Evolutionary conservation across 2,888 invertebrate genomes (phyloP).

Genomic region (Biston betularia): DNA sequence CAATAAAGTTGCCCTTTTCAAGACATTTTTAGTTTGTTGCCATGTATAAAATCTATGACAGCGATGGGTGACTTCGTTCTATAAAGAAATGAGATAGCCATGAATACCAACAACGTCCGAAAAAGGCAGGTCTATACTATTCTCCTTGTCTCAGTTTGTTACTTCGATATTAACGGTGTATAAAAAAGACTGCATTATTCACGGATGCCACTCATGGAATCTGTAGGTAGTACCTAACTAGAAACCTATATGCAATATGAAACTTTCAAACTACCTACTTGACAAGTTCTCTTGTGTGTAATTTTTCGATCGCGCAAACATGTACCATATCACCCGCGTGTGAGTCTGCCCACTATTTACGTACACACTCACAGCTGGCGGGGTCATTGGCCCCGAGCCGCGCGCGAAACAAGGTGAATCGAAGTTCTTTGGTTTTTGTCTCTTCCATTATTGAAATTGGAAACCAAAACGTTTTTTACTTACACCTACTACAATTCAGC

Average conservation of each 20-base stretch:
- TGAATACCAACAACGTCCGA: too few relatives aligned
- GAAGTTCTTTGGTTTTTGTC: conserved; percentile 69
- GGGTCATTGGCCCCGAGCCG: conserved; percentile 73
- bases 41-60: too few relatives aligned
- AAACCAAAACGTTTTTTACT: conserved; percentile 43
- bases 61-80: too few relatives aligned
- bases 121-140: too few relatives aligned
- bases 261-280: conserved; percentile 22
- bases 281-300: conserved; percentile 14
- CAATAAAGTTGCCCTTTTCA: too few relatives aligned
- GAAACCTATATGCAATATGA: background rate
- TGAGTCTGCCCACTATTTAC: conserved; percentile 64
- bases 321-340: conserved; percentile 42
- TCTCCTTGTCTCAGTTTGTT: too few relatives aligned
- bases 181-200: too few relatives aligned
- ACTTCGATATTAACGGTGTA: too few relatives aligned
- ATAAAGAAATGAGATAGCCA: too few relatives aligned
- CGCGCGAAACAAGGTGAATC: conserved; percentile 82
- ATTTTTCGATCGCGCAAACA: conserved; percentile 46
- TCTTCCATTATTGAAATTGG: conserved; percentile 61
- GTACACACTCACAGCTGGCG: conserved; percentile 71
- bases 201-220: background rate
- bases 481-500: conserved; percentile 11
- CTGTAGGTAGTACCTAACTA: background rate
- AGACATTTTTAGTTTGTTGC: too few relatives aligned